A percentile compares a stretch with the other conserved stretches of the same genome.
Evolutionary conservation across 2,888 invertebrate species (phyloP).

Genomic region (Apomyelois bistriatella): DNA sequence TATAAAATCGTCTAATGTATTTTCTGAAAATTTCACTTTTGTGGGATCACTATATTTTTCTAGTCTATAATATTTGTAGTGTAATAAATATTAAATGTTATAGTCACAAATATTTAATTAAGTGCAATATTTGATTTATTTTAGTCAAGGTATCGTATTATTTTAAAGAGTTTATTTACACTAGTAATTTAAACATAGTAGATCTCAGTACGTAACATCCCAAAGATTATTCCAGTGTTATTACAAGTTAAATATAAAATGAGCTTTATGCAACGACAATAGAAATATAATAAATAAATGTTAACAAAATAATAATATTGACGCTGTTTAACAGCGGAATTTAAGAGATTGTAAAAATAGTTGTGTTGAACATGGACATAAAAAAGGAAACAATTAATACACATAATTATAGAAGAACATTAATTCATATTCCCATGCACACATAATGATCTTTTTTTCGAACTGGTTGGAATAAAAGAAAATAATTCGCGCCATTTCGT

Average conservation of each 20-base stretch:
- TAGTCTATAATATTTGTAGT: conserved; percentile 3
- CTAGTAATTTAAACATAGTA: conserved; percentile 20
- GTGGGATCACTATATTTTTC: conserved; percentile 6
- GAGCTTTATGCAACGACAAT: conserved; percentile 71
- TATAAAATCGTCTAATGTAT: background rate
- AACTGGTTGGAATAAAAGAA: no score
- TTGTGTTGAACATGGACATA: background rate
- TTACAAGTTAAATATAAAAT: conserved; percentile 23
- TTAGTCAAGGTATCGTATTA: background rate
- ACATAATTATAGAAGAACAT: no score
- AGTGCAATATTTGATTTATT: background rate
- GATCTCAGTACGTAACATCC: conserved; percentile 57
- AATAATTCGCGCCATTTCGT: no score
- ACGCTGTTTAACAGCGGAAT: conserved; percentile 46
- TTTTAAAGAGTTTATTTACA: background rate
- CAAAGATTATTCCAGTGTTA: conserved; percentile 33
- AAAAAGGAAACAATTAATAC: no score
- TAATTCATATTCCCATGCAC: no score
- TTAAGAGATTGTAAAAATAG: conserved; percentile 20
- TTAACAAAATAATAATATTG: conserved; percentile 29
- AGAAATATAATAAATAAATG: conserved; percentile 39
- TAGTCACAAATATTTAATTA: background rate
- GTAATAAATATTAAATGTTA: conserved; percentile 1
- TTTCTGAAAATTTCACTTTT: background rate
- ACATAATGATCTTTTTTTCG: no score